Evolutionary conservation across 2,888 invertebrate species (phyloP), one percentile per base, ranked within the genome.

Genomic region (Drosophila paranaensis): DNA sequence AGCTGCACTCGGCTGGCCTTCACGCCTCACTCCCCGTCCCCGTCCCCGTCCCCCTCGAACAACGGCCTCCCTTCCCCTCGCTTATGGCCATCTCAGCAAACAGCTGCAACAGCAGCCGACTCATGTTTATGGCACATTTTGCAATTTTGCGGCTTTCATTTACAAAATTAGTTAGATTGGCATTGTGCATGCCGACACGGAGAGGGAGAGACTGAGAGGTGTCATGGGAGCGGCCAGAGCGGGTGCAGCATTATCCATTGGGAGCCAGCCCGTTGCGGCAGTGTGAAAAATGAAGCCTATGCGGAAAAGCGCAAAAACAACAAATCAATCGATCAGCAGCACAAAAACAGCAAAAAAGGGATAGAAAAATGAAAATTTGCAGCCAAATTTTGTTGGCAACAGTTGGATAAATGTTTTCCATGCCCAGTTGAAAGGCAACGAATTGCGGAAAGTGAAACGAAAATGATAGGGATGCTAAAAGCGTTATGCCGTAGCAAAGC

Each of bases 91-190:
- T 56, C 46, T 60, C 58, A 35, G 42, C 30, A 42, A 56, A 39
- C 77, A 62, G 58, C 69, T 60, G 71, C 85, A 72, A 48, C 77
- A 77, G 74, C 54, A 46, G 62, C 57, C 64, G 46, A 33, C 80
- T 82, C 82, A 71, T 79, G 72, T 88, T 88, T 79, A 77, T 88
- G 88, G 70, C 86, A 77, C 69, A 86, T 74, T 88, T 82, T 79
- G 72, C 82, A 79, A 74, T 80, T 83, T 88, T 83, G 81, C 57
- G 74, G 87, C 77, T 79, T 85, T 83, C 79, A 86, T 87, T 86
- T 83, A 79, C 81, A 73, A 87, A 84, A 84, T 88, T 88, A 82
- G 88, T 67, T 79, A 67, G 74, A 70, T 68, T 67, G 71, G 62
- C 37, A 50, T 58, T 61, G 79, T 58, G 53, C 37, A 35, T 20